phyloP scores from a whole-genome alignment of 2,797 vertebrate genomes.

The Naso thynnoides region DNA sequence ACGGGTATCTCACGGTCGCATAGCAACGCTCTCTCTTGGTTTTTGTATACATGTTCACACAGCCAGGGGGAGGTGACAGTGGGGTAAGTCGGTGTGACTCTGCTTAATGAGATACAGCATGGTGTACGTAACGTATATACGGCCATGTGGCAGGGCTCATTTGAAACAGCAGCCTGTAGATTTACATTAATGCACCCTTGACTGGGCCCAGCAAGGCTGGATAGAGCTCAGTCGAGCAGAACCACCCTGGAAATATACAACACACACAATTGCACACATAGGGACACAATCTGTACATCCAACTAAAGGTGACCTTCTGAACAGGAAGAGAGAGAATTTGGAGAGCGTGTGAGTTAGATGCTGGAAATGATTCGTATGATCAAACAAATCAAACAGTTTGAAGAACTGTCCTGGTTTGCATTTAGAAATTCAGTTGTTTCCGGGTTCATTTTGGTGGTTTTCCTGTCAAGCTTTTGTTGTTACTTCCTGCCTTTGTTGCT shows the following conservation, averaged over 20 bases:
- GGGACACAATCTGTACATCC: constrained; percentile 21
- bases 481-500: too few species aligned
- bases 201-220: constrained; percentile 46
- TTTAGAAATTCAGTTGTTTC: too few species aligned
- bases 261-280: neutral
- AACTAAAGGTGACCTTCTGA: constrained; percentile 41
- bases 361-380: neutral
- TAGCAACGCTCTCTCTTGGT: constrained; percentile 57
- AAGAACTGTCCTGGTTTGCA: too few species aligned
- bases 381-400: too few species aligned
- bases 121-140: constrained; percentile 42
- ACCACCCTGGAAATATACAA: constrained; percentile 40
- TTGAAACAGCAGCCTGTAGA: constrained; percentile 63
- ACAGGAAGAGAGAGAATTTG: neutral
- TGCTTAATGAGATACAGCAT: constrained; percentile 71
- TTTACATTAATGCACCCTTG: constrained; percentile 75
- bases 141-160: constrained; percentile 54
- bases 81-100: constrained; percentile 68
- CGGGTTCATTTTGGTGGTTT: too few species aligned
- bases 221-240: constrained; percentile 63
- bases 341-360: neutral
- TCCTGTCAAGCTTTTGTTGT: too few species aligned
- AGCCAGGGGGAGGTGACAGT: constrained; percentile 53
- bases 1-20: constrained; percentile 41
- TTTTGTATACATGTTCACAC: neutral